Evolutionary conservation across 1,140 invertebrate genomes (phyloP), one percentile per base, ranked within the genome.

Genomic region (Neuroterus valhalla): DNA sequence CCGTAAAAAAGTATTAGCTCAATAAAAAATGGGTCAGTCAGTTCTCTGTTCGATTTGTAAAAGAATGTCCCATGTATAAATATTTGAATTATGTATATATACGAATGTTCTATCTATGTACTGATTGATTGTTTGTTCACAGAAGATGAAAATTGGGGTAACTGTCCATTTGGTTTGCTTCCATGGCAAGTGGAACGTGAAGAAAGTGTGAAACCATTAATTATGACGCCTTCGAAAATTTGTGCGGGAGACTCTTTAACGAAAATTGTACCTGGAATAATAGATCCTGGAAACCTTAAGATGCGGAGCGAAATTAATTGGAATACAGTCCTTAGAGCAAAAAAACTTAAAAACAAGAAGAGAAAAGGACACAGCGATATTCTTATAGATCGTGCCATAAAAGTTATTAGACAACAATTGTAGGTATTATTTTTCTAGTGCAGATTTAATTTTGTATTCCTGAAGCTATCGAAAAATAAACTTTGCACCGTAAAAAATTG

Each of bases 101-200:
- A n/a, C n/a, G n/a, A n/a, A n/a, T n/a, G n/a, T n/a, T n/a, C n/a
- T n/a, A n/a, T n/a, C n/a, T n/a, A n/a, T n/a, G n/a, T n/a, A n/a
- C n/a, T n/a, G n/a, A n/a, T n/a, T n/a, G n/a, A n/a, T 52, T 48
- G 44, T 5, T 71, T 15, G 26, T 31, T 71, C n/a, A 67, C 23
- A 86, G 85, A 62, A 5, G 70, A 83, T 71, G 70, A 74, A 45
- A 75, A 87, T 62, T 90, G 89, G 89, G 68, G 55, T 14, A 70
- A 45, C 19, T 86, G 82, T 78, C 85, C 87, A 15, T 85, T 90
- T 71, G 89, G 89, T 68, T 77, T 88, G 71, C 68, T 90, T 42
- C 89, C 89, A 2, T 90, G 89, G 89, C 89, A 90, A 81, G 72
- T 79, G 0, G 77, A 86, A 31, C 78, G 80, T 4, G 15, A 84